Evolutionary conservation across 2,888 invertebrate genomes (phyloP).

Genomic region (Orchesella flavescens): DNA sequence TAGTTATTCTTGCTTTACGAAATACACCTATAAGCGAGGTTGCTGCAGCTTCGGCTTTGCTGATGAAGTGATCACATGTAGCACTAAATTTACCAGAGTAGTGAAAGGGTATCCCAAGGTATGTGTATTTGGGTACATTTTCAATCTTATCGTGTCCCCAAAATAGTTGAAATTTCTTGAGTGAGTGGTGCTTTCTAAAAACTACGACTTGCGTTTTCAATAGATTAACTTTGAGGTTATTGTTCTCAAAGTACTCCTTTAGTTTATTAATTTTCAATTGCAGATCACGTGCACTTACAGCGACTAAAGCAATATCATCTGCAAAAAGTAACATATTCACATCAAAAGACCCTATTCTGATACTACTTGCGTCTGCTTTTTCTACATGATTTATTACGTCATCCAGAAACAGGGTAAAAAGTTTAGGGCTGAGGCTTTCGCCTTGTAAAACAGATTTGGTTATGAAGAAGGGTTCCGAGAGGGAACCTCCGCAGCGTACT

Average conservation of each 20-base stretch:
- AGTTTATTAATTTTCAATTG: too few species aligned
- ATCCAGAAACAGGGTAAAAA: conserved; percentile 54
- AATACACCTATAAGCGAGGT: too few species aligned
- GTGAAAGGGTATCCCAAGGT: too few species aligned
- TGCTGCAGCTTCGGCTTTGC: too few species aligned
- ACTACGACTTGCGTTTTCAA: not conserved
- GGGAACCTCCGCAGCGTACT: not conserved
- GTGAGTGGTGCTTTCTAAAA: not conserved
- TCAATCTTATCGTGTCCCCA: not conserved
- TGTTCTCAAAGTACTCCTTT: too few species aligned
- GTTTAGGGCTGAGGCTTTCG: conserved; percentile 47
- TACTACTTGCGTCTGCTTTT: not conserved
- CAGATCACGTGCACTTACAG: too few species aligned
- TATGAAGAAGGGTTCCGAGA: conserved; percentile 32
- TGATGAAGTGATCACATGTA: too few species aligned
- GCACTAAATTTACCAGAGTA: too few species aligned
- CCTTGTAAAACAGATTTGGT: conserved; percentile 49
- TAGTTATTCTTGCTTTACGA: too few species aligned
- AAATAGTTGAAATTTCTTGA: not conserved
- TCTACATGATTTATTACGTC: conserved; percentile 30
- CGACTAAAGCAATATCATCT: conserved; percentile 7
- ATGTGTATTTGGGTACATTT: too few species aligned
- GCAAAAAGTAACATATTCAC: conserved; percentile 6
- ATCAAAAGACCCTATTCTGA: not conserved
- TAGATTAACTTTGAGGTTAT: too few species aligned